Conservation (phyloP, 1,140 invertebrate genomes). For the Ylistrum balloti region DNA sequence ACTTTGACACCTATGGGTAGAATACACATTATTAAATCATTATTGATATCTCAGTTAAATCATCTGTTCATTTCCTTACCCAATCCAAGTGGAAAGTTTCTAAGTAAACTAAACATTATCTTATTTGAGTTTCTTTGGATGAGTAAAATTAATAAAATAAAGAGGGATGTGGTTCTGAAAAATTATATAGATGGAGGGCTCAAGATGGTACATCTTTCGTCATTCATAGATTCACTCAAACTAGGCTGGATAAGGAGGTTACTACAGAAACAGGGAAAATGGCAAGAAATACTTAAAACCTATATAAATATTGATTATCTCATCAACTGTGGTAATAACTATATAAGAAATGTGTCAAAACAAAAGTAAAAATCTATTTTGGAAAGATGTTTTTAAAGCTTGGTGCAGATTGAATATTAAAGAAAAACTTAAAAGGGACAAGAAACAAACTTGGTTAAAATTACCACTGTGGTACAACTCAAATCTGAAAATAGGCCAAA, state of each 20-base stretch:
- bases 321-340: conserved; percentile 43
- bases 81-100: neutral
- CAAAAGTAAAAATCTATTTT: conserved; percentile 47
- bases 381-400: conserved; percentile 47
- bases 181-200: conserved; percentile 17
- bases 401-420: conserved; percentile 15
- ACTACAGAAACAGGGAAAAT: neutral
- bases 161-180: neutral
- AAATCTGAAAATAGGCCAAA: too few species aligned
- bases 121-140: conserved; percentile 51
- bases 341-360: neutral
- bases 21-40: conserved; percentile 45
- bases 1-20: conserved; percentile 52
- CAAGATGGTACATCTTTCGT: conserved; percentile 40
- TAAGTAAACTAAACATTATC: neutral
- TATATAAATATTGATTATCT: conserved; percentile 20
- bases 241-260: conserved; percentile 54
- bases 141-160: conserved; percentile 42
- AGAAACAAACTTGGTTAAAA: too few species aligned
- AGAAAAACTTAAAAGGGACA: neutral
- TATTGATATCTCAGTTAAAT: conserved; percentile 50
- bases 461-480: too few species aligned
- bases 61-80: conserved; percentile 49
- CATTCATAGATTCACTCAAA: conserved; percentile 28
- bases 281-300: conserved; percentile 41